Base-by-base conservation (phyloP, 1,140 invertebrate species). In the Eumeta japonica region DNA sequence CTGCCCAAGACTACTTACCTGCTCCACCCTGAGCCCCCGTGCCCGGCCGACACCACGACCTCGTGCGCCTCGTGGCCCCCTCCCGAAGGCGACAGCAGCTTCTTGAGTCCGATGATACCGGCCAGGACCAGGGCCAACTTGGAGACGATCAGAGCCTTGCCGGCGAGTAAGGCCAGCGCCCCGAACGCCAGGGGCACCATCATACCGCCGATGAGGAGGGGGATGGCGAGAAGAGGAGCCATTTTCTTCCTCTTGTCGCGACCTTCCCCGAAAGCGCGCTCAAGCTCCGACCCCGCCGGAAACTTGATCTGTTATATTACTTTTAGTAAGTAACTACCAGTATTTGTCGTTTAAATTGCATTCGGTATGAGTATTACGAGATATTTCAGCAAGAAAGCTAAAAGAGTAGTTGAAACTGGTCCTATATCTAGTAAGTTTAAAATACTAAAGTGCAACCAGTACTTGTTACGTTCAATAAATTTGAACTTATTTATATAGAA, bases 31-130 rank as follows among this genome's bases (percentile, higher is more conserved):
- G 76, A 78, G 28, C 74, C 78, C 35, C 81, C 80, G 50, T 86
- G 81, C 24, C 83, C 83, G 35, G 81, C 80, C 10, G 79, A 80
- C 2, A 86, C 82, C 30, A 87, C 85, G 3, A 87, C 85, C 50
- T 87, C 86, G 55, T 88, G 86, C 3, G 83, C 78, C 20, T 79
- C 82, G 30, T 82, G 79, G 10, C 82, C 79, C 16, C 76, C 71
- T 9, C 77, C 75, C 15, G 77, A 78, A 3, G 81, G 79, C 10
- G 83, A 82, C 10, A 90, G 70, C 1, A 91, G 77, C 54, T 90
- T 90, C 78, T 90, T 91, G 50, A 91, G 70, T 1, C 88, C 89
- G 37, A 91, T 88, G 44, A 91, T 90, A 37, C 83, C 86, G 17
- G 89, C 87, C 14, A 90, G 66, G 0, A 89, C 86, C 18, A 91